Conservation (phyloP, 92 coral and sea anemone species). For the Siderastrea radians region DNA sequence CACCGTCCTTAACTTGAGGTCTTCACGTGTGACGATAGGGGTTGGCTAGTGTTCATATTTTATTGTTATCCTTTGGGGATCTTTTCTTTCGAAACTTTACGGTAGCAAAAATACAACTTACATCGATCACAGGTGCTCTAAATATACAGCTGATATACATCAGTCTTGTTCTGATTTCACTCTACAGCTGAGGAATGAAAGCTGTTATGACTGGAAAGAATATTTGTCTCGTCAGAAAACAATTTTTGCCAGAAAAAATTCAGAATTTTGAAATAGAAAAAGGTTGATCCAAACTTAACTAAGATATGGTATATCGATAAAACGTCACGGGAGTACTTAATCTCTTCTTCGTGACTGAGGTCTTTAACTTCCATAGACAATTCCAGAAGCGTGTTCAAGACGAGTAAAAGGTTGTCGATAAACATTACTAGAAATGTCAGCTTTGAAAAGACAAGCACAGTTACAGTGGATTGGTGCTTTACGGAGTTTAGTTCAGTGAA, state of each 20-base stretch:
- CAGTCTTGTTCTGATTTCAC: too few species aligned
- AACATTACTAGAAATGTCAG: constrained; percentile 7
- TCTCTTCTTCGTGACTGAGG: not conserved
- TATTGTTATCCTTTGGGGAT: too few species aligned
- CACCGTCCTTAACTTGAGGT: too few species aligned
- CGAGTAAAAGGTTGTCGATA: not conserved
- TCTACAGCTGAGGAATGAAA: not conserved
- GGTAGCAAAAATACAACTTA: too few species aligned
- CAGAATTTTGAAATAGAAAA: not conserved
- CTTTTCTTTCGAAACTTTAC: too few species aligned
- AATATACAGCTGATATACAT: too few species aligned
- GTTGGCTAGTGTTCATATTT: too few species aligned
- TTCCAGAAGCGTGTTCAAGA: not conserved
- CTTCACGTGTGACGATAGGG: too few species aligned
- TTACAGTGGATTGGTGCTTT: not conserved
- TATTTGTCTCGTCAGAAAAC: not conserved
- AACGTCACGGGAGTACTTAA: not conserved
- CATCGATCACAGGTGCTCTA: too few species aligned
- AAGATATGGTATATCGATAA: not conserved
- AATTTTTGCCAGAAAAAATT: not conserved
- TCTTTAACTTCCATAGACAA: not conserved
- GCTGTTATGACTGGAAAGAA: not conserved
- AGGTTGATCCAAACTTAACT: not conserved
- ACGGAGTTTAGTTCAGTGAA: not conserved
- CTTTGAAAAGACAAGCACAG: not conserved